Percentiles rank a stretch among this genome's conserved stretches.
Evolutionary conservation across 2,113 vertebrate species (phyloP).

Genomic region (Ia io): DNA sequence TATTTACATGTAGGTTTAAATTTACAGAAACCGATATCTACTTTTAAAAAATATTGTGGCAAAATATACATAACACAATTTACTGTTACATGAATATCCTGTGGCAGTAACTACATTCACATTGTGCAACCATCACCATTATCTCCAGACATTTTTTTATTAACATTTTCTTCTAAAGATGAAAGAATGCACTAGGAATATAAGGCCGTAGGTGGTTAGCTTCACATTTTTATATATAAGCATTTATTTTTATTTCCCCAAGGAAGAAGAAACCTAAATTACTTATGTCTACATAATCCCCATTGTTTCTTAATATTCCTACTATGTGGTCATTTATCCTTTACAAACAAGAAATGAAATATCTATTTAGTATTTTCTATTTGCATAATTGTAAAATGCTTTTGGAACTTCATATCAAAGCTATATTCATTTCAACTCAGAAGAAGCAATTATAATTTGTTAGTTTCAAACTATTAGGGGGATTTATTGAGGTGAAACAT

Average conservation of each 20-base stretch:
- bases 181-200: neutral
- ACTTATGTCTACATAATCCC: neutral
- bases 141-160: neutral
- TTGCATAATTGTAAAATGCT: neutral
- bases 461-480: neutral
- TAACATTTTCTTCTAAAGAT: neutral
- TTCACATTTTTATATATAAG: neutral
- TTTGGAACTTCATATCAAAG: neutral
- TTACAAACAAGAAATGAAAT: neutral
- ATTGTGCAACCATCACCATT: neutral
- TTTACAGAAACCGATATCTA: neutral
- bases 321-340: neutral
- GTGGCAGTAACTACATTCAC: neutral
- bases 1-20: neutral
- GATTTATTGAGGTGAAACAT: conserved; percentile 17
- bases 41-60: neutral
- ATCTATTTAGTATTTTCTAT: neutral
- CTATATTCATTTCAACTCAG: neutral
- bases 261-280: neutral
- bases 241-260: neutral
- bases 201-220: neutral
- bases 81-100: neutral
- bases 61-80: neutral
- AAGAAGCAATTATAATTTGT: conserved; percentile 1
- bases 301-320: neutral